A percentile compares a stretch with the other conserved stretches of the same genome.
These are phyloP conservation scores for Bos indicus DNA, from an alignment of 2,113 vertebrate species.

Conservation along the genomic window DNA sequence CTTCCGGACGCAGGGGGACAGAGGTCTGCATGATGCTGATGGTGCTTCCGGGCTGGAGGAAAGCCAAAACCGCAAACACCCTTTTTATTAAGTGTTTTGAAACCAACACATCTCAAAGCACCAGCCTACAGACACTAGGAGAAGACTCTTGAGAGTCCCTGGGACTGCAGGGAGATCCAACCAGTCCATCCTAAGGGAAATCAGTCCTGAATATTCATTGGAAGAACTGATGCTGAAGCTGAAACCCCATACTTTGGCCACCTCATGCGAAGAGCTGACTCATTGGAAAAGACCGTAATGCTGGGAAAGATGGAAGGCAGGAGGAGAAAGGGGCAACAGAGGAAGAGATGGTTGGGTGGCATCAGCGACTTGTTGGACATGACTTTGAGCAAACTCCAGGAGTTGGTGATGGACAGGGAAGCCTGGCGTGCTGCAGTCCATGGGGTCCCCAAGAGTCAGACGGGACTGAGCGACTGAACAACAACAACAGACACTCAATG, in stretches of 20 bases:
- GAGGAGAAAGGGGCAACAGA: accelerated
- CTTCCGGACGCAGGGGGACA: not conserved
- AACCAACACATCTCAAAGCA: not conserved
- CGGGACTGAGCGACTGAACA: accelerated
- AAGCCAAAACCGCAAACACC: accelerated
- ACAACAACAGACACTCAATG: too few relatives aligned
- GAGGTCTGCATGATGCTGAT: not conserved
- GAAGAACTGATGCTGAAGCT: not conserved
- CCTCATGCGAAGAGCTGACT: accelerated
- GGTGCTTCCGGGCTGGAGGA: accelerated
- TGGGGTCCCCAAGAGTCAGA: accelerated
- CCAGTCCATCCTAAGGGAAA: not conserved
- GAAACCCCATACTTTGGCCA: not conserved
- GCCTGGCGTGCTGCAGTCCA: not conserved
- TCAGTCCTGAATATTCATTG: not conserved
- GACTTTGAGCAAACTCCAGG: accelerated
- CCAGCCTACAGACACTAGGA: not conserved
- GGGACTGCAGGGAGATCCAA: not conserved
- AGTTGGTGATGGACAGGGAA: not conserved
- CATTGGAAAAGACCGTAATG: accelerated
- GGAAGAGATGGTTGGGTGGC: not conserved
- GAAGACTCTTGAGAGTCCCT: not conserved
- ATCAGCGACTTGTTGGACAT: accelerated
- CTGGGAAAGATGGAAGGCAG: accelerated
- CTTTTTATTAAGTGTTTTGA: not conserved